Evolutionary conservation across 2,888 invertebrate species (phyloP), one percentile per base, ranked within the genome.

Genomic region (Hipparchia semele): DNA sequence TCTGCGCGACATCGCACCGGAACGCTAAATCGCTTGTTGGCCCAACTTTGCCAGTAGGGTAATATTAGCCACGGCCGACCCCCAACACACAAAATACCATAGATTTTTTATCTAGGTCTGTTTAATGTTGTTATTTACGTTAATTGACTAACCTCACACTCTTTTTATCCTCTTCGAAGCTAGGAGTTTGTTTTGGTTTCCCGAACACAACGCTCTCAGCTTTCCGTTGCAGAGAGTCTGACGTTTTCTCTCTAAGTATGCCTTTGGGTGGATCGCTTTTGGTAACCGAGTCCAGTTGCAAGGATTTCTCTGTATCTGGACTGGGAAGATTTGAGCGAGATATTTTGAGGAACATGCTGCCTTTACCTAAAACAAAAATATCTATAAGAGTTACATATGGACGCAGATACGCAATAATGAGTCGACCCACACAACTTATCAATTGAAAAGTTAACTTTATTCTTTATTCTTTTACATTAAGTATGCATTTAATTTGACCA

Each of bases 141-240:
- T n/a, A 3, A 6, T 4, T 33, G 39, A 54, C 77, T 76, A 76
- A 94, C 94, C 94, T 87, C 0, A 97, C 97, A 83, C 96, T 97
- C 84, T 97, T 97, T 74, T 95, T 95, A 73, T 97, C 96, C 54
- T 96, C 97, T 75, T 97, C 97, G 74, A 95, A 94, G 79, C 94
- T 90, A 59, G 92, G 80, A 64, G 87, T 83, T 70, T 90, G 86
- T 67, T 84, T 88, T 2, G 84, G 80, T 70, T 83, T 85, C 0
- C 90, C 87, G 45, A 86, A 75, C 0, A 86, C 77, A 1, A 84
- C 76, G 65, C 79, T 87, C n/a, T 91, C 90, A 0, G 84, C 80
- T 71, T 85, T 92, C 75, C 85, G 86, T 46, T 86, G 84, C 6
- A 88, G 73, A 0, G 81, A 76, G 56, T 91, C 90, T 0, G 89